phyloP scores from a whole-genome alignment of 2,113 vertebrate genomes.

The Jaculus jaculus region DNA sequence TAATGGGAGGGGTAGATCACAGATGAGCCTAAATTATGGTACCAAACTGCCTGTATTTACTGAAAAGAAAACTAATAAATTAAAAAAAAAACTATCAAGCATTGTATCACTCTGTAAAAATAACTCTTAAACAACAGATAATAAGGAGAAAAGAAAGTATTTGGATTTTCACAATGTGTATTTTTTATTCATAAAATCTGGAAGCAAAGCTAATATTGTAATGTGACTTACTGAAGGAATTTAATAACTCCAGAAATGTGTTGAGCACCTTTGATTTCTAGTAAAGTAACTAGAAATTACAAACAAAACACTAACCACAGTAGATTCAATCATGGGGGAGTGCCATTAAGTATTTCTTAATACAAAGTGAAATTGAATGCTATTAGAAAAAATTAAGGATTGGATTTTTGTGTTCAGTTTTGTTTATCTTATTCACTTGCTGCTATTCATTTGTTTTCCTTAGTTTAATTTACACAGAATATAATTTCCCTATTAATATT shows the following conservation, averaged over 20 bases:
- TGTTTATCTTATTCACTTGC: background rate
- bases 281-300: background rate
- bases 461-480: background rate
- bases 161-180: background rate
- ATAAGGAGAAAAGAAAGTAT: background rate
- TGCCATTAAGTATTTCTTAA: background rate
- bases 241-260: background rate
- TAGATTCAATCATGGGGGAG: background rate
- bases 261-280: background rate
- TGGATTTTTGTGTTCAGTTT: background rate
- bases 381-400: constrained; percentile 5
- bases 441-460: background rate
- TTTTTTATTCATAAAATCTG: background rate
- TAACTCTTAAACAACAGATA: background rate
- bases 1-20: too few relatives aligned
- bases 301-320: background rate
- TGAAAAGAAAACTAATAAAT: too few relatives aligned
- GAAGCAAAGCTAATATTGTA: background rate
- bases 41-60: too few relatives aligned
- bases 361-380: background rate
- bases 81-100: too few relatives aligned
- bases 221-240: background rate
- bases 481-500: background rate
- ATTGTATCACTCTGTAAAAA: too few relatives aligned
- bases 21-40: too few relatives aligned